Base-by-base conservation (phyloP, 2,113 vertebrate genomes). In the Calyptomena viridis region DNA sequence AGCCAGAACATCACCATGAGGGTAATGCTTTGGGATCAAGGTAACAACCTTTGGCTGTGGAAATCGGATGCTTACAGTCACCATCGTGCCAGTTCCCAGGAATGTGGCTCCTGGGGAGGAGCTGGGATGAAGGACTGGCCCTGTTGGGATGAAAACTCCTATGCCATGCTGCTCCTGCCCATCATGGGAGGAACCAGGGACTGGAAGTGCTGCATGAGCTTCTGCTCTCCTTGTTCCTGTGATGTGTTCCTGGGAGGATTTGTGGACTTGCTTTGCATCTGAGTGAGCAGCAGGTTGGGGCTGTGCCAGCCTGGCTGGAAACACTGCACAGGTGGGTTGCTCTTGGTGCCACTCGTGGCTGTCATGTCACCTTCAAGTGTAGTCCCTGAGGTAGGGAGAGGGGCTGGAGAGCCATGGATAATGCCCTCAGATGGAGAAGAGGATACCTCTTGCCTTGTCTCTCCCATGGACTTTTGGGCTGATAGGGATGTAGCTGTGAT, bases 21-120 rank as follows among this genome's bases (percentile, higher is more conserved):
- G 2, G 6, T 9, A 42, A 19, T 55, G 49, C 12, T 76, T 55
- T 18, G 18, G 76, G 80, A 16, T 23, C 40, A 47, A 58, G 55
- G 37, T 14, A 44, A 12, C 12, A 44, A 42, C 28, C 39, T 68
- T 63, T 68, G 63, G 5, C 14, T 37, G 18, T 12, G 6, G 46
- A 35, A 59, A 7, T 0, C 3, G 59, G 10, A 21, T 23, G 3
- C 37, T 49, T 31, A 5, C 23, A 27, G 50, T 9, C n/a, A 25
- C 30, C 2, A 0, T 20, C 6, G 1, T 3, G 14, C 12, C 53
- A 13, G 18, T 31, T 52, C 18, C 28, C 55, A 15, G n/a, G 23
- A 52, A 4, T 31, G 13, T 1, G 3, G 20, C n/a, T 72, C 28
- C 28, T 50, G 3, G 52, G 14, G 35, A 39, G 18, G 46, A 46